Evolutionary conservation across 2,113 vertebrate species (phyloP).

Genomic region (Grammomys dolichurus): DNA sequence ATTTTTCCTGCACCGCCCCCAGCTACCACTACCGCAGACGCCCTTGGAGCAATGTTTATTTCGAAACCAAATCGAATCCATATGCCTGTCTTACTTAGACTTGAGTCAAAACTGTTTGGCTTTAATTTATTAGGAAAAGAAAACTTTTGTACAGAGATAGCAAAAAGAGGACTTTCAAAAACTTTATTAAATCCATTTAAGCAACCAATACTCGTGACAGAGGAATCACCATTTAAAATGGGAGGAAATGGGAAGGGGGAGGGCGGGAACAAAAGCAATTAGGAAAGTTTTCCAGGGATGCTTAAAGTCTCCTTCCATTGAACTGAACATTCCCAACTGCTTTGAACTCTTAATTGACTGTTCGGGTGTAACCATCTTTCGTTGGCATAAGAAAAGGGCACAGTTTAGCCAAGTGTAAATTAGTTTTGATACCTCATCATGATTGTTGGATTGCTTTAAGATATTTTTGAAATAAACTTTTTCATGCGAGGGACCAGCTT

Average conservation of each 20-base stretch:
- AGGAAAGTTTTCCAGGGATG: constrained; percentile 19
- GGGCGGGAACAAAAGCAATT: constrained; percentile 36
- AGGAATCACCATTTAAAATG: constrained; percentile 16
- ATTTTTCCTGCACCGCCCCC: constrained; percentile 8
- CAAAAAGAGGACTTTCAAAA: constrained; percentile 19
- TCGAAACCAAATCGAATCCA: constrained; percentile 75
- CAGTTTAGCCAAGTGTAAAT: constrained; percentile 69
- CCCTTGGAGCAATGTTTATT: constrained; percentile 65
- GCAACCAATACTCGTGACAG: constrained; percentile 15
- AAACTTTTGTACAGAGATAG: constrained; percentile 34
- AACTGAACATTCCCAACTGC: constrained; percentile 33
- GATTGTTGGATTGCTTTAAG: constrained; percentile 62
- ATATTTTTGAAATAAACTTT: constrained; percentile 59
- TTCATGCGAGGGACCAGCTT: constrained; percentile 38
- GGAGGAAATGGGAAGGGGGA: background rate
- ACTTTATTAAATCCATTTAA: constrained; percentile 35
- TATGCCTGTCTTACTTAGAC: constrained; percentile 53
- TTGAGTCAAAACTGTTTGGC: constrained; percentile 41
- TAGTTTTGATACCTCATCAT: constrained; percentile 58
- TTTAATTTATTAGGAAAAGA: constrained; percentile 57
- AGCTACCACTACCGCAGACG: constrained; percentile 15
- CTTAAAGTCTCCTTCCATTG: constrained; percentile 4
- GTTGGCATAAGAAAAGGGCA: constrained; percentile 25
- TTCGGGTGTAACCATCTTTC: background rate
- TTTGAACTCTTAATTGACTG: constrained; percentile 61